These are phyloP conservation scores for Pseudonaja textilis DNA, from an alignment of 2,113 vertebrate species.

Conservation along the genomic window DNA sequence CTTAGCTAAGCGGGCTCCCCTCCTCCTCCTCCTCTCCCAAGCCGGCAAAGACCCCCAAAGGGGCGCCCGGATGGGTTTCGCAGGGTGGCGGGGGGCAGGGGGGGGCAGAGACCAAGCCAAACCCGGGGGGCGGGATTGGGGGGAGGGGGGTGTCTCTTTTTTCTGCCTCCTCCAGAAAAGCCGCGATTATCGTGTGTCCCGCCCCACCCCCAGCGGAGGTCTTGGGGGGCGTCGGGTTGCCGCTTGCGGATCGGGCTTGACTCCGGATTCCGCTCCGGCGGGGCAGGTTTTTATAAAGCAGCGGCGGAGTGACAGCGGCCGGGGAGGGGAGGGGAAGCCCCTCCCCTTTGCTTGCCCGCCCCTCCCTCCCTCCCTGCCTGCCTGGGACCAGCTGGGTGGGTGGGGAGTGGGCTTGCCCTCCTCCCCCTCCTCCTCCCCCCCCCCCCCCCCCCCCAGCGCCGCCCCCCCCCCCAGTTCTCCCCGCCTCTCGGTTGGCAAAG, in stretches of 20 bases:
- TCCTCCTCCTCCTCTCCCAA: conserved; percentile 41
- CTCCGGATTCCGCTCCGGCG: background rate
- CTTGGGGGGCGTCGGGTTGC: too few relatives aligned
- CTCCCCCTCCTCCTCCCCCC: too few relatives aligned
- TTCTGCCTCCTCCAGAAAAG: background rate
- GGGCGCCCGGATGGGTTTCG: background rate
- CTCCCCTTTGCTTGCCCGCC: background rate
- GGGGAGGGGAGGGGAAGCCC: background rate
- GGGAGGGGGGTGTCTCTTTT: background rate
- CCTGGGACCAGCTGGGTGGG: too few relatives aligned
- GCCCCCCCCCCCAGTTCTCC: background rate
- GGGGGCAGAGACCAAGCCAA: background rate
- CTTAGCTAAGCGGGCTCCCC: too few relatives aligned
- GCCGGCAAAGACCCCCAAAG: conserved; percentile 15
- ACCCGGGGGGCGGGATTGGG: too few relatives aligned
- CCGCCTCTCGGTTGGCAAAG: background rate
- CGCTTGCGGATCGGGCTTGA: background rate
- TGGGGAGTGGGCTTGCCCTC: too few relatives aligned
- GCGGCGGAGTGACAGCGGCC: background rate
- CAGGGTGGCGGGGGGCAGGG: too few relatives aligned
- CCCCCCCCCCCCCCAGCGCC: too few relatives aligned
- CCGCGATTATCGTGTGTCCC: too few relatives aligned
- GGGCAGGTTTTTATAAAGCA: background rate
- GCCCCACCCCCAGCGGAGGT: too few relatives aligned
- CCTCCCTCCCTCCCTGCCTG: too few relatives aligned